phyloP scores from a whole-genome alignment of 2,888 invertebrate genomes.

The Petrophora chlorosata region DNA sequence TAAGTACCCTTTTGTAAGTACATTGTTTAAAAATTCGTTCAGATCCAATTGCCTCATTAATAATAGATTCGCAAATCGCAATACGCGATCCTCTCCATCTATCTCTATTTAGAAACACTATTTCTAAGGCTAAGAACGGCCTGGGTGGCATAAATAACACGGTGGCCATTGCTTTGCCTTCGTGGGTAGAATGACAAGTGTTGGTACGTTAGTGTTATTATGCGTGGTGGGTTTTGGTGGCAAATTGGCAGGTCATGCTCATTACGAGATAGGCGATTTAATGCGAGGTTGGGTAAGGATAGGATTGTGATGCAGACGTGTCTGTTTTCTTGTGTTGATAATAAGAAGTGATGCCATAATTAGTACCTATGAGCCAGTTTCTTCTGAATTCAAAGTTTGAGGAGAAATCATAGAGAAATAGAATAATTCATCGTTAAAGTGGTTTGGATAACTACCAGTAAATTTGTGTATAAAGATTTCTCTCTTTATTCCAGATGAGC shows the following conservation, averaged over 20 bases:
- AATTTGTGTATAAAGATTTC: too few relatives aligned
- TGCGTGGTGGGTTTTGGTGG: neutral
- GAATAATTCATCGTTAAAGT: too few relatives aligned
- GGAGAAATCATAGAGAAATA: too few relatives aligned
- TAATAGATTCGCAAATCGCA: constrained; percentile 6
- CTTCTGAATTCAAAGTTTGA: too few relatives aligned
- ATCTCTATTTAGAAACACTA: constrained; percentile 18
- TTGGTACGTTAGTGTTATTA: constrained; percentile 5
- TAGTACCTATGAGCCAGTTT: too few relatives aligned
- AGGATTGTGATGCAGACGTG: neutral
- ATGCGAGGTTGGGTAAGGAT: neutral
- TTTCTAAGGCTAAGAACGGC: constrained; percentile 9
- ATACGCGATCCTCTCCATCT: constrained; percentile 6
- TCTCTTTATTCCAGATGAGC: too few relatives aligned
- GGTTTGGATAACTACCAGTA: too few relatives aligned
- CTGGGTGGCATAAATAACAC: constrained; percentile 24
- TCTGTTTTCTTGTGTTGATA: too few relatives aligned
- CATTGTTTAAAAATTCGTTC: neutral
- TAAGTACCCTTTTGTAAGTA: neutral
- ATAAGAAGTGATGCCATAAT: too few relatives aligned
- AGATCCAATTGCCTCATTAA: neutral
- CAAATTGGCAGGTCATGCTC: constrained; percentile 25
- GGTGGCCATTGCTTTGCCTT: constrained; percentile 1
- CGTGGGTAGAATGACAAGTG: constrained; percentile 6
- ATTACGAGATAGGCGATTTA: constrained; percentile 21